Evolutionary conservation across 2,797 vertebrate species (phyloP).

Genomic region (Microctenopoma lineatum): DNA sequence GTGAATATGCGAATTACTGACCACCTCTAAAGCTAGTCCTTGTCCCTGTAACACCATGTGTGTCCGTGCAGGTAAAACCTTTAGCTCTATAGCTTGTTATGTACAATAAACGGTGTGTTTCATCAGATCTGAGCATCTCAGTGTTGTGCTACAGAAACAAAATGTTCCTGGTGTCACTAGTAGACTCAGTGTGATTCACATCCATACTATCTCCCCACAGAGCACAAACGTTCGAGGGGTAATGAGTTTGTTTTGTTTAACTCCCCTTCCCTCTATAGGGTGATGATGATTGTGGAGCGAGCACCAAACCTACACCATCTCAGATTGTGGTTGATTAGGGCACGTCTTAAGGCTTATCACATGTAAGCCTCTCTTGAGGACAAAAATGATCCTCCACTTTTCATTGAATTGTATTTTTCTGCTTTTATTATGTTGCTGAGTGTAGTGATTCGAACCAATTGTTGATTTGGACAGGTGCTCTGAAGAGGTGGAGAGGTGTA

Average conservation of each 20-base stretch:
- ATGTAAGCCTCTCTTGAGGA: slow-evolving; percentile 12
- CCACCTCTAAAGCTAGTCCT: not conserved
- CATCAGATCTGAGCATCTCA: slow-evolving; percentile 48
- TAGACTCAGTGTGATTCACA: slow-evolving; percentile 46
- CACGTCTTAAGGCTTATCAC: slow-evolving; percentile 6
- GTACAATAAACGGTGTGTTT: slow-evolving; percentile 66
- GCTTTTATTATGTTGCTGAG: slow-evolving; percentile 27
- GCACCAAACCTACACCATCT: slow-evolving; percentile 18
- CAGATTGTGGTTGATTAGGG: slow-evolving; percentile 31
- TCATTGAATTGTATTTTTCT: slow-evolving; percentile 24
- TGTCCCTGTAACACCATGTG: slow-evolving; percentile 46
- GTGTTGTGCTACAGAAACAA: slow-evolving; percentile 63
- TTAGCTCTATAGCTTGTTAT: slow-evolving; percentile 48
- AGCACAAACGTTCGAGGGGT: not conserved
- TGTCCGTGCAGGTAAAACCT: slow-evolving; percentile 65
- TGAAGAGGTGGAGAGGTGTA: not conserved
- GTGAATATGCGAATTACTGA: too few relatives aligned
- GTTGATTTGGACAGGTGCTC: slow-evolving; percentile 20
- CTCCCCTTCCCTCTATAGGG: slow-evolving; percentile 1
- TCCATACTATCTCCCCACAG: slow-evolving; percentile 37
- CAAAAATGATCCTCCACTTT: slow-evolving; percentile 6
- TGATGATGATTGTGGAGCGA: slow-evolving; percentile 30
- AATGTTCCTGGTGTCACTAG: slow-evolving; percentile 72
- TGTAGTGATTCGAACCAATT: slow-evolving; percentile 15
- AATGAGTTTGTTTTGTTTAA: slow-evolving; percentile 25